Conservation (phyloP, 53 echinoderm and acorn worm species). For the Paracentrotus lividus region DNA sequence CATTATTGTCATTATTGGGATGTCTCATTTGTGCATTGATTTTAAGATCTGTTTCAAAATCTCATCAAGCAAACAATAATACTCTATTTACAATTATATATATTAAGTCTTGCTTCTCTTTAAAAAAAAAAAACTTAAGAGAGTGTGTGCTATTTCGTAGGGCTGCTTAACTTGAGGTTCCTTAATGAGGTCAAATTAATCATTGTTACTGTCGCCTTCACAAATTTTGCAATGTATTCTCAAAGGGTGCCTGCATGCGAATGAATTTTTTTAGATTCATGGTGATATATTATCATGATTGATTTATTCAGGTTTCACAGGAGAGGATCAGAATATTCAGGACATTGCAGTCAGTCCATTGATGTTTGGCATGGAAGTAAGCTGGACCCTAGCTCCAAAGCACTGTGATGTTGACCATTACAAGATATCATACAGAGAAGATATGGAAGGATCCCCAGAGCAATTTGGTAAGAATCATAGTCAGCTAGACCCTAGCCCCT, state of each 20-base stretch:
- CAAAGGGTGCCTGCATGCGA: no score
- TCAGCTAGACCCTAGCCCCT: background rate
- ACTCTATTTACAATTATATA: no score
- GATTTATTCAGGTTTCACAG: conserved; percentile 29
- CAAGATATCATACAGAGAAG: conserved; percentile 35
- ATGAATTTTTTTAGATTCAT: no score
- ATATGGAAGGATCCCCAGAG: background rate
- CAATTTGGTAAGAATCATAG: background rate
- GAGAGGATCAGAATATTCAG: conserved; percentile 46
- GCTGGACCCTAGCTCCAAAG: conserved; percentile 9
- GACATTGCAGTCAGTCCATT: background rate
- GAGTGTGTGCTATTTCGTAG: no score
- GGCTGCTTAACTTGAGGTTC: no score
- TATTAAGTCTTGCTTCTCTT: no score
- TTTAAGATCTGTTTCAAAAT: background rate
- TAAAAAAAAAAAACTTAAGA: no score
- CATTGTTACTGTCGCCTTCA: no score
- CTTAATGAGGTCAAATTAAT: no score
- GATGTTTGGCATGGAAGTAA: conserved; percentile 58
- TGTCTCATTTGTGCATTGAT: background rate
- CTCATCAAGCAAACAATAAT: background rate
- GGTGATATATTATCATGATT: background rate
- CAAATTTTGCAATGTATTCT: no score
- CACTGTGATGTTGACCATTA: conserved; percentile 48
- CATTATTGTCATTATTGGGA: background rate